Conservation (phyloP, 1,140 invertebrate genomes). For the Pseudomyrmex concolor region DNA sequence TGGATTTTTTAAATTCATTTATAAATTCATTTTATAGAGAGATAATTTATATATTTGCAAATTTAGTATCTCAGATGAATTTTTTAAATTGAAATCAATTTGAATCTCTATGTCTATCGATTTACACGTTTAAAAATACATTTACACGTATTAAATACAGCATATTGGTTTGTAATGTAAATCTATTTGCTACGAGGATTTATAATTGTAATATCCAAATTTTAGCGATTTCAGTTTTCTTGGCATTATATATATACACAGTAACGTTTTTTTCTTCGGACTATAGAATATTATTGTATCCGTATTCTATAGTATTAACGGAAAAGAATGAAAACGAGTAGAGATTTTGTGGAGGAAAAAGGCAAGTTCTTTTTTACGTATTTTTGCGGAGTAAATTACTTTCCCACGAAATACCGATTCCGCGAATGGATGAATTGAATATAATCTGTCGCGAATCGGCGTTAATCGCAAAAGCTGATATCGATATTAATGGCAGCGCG, state of each 20-base stretch:
- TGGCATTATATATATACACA: neutral
- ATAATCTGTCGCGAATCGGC: conserved; percentile 51
- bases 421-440: conserved; percentile 20
- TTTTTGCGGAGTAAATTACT: conserved; percentile 26
- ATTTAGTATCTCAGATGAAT: too few relatives aligned
- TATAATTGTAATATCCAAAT: too few relatives aligned
- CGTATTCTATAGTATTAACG: neutral
- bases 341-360: neutral
- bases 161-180: too few relatives aligned
- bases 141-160: too few relatives aligned
- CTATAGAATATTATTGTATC: too few relatives aligned
- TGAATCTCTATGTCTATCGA: too few relatives aligned
- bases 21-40: too few relatives aligned
- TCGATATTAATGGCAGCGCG: conserved; percentile 49
- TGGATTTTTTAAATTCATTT: too few relatives aligned
- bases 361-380: neutral
- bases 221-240: neutral
- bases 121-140: too few relatives aligned
- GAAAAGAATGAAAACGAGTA: neutral
- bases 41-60: too few relatives aligned
- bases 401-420: conserved; percentile 32
- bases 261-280: neutral
- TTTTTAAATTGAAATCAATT: too few relatives aligned
- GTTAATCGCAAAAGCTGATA: conserved; percentile 59
- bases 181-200: too few relatives aligned